Conservation (phyloP, 2,113 vertebrate species). For the Colistium nudipinnis region DNA sequence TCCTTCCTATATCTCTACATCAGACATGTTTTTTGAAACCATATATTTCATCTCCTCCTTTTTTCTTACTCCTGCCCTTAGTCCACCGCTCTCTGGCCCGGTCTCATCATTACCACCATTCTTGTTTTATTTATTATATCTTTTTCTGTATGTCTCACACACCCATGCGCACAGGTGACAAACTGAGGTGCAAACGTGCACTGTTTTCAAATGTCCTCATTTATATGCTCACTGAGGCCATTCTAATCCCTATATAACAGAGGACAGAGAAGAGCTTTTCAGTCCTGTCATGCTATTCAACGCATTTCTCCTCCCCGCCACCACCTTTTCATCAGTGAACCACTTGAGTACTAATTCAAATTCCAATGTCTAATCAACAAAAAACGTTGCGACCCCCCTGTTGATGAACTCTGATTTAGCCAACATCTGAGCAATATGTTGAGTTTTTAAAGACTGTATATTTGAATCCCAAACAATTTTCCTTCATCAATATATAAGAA, state of each 20-base stretch:
- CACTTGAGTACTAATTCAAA: background rate
- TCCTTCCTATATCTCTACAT: background rate
- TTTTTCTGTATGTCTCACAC: background rate
- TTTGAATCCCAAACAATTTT: background rate
- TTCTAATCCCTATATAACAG: conserved; percentile 17
- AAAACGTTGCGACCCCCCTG: no score
- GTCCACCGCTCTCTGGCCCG: background rate
- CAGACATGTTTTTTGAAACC: background rate
- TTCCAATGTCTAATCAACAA: no score
- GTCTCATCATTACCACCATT: background rate
- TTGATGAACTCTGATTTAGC: no score
- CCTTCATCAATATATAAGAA: background rate
- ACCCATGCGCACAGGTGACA: background rate
- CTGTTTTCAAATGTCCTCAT: conserved; percentile 29
- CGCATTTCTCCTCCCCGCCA: conserved; percentile 11
- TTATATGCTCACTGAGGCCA: conserved; percentile 4
- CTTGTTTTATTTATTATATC: background rate
- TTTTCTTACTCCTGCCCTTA: background rate
- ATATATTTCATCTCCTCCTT: background rate
- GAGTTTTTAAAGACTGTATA: no score
- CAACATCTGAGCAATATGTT: no score
- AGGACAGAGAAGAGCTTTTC: background rate
- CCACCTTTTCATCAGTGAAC: background rate
- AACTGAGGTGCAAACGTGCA: conserved; percentile 4
- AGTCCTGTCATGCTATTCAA: background rate